Evolutionary conservation across 2,888 invertebrate genomes (phyloP).

Genomic region (Ochropacha duplaris): DNA sequence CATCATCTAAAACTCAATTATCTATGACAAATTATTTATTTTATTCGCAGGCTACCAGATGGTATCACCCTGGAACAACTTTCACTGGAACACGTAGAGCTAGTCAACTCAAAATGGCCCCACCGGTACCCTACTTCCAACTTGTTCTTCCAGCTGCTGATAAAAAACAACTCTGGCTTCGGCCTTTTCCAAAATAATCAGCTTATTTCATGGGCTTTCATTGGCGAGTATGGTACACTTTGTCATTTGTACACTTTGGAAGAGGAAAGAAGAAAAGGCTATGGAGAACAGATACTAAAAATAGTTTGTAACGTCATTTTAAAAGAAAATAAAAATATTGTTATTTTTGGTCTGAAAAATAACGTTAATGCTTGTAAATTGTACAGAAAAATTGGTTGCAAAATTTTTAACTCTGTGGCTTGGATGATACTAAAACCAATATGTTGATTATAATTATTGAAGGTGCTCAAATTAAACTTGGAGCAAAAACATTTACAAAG

Average conservation of each 20-base stretch:
- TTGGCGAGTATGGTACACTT: conserved; percentile 54
- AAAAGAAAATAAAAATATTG: conserved; percentile 37
- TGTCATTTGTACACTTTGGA: conserved; percentile 57
- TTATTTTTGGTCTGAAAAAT: conserved; percentile 43
- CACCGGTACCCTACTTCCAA: conserved; percentile 43
- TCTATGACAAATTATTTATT: background rate
- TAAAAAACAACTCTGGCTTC: conserved; percentile 46
- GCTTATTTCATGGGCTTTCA: conserved; percentile 49
- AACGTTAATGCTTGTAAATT: conserved; percentile 46
- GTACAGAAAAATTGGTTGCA: conserved; percentile 51
- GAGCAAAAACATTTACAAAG: no score
- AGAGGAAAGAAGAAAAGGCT: conserved; percentile 53
- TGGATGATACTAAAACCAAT: background rate
- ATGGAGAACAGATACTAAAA: conserved; percentile 50
- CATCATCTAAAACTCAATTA: no score
- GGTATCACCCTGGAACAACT: conserved; percentile 36
- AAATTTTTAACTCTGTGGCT: background rate
- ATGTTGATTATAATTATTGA: background rate
- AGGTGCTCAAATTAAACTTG: no score
- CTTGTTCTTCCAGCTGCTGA: conserved; percentile 46
- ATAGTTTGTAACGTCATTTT: conserved; percentile 45
- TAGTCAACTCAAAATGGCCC: conserved; percentile 52
- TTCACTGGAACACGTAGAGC: conserved; percentile 34
- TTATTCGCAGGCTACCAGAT: conserved; percentile 37
- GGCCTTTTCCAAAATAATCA: conserved; percentile 44